Evolutionary conservation across 2,888 invertebrate genomes (phyloP), one percentile per base, ranked within the genome.

Genomic region (Eretmocerus hayati): DNA sequence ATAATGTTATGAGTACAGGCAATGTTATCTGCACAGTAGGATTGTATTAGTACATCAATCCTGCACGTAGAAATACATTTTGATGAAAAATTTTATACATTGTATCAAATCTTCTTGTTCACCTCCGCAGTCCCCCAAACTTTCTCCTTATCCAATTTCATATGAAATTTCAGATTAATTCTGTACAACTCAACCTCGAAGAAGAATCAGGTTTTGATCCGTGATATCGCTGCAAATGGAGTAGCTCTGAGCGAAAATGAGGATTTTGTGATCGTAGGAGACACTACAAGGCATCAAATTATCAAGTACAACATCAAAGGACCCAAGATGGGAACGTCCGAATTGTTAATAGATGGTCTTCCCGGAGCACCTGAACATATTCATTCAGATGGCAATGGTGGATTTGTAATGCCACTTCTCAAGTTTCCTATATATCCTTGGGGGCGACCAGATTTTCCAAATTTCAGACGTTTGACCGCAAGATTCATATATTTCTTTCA

Each of bases 191-290:
- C 87, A 1, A 80, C 78, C 42, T 87, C 83, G 52, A 88, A 89
- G 62, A 77, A 78, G 56, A 88, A 85, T 62, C 80, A 77, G 62
- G 85, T 92, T 3, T 71, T 96, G 22, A 63, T 90, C 1, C 81
- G 86, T 53, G 78, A 85, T 39, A 62, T 97, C 1, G 82, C 80
- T 72, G 79, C 95, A 0, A 99, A 97, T 72, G 96, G 96, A 15
- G 71, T 97, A 20, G 81, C 78, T 42, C 63, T 96, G 0, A 87
- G 90, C 11, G 81, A 84, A 5, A 84, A 90, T 62, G 85, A 89
- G 66, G 83, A 87, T 51, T 90, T 86, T 62, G 66, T 96, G 3
- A 71, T 97, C 21, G 81, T 94, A 1, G 72, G 82, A 2, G 96
- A 96, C 72, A 81, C 85, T 0, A 64, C 70, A 4, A 74, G 72